Conservation (phyloP, 2,113 vertebrate genomes). For the Leiothrix lutea region DNA sequence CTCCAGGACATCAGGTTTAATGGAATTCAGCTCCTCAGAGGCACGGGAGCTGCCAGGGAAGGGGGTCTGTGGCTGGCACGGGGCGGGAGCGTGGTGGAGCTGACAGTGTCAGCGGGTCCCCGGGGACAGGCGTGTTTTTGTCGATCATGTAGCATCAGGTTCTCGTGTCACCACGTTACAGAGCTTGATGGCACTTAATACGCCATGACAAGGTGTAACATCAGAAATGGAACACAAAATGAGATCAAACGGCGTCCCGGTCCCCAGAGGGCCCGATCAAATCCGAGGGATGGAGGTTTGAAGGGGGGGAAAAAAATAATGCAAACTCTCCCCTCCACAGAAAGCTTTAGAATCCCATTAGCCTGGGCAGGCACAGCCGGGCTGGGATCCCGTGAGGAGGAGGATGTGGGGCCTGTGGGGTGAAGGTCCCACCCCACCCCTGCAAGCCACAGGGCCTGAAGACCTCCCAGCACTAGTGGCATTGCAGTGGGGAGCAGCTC, state of each 20-base stretch:
- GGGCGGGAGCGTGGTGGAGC: not conserved
- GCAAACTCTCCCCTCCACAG: not conserved
- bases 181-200: conserved; percentile 57
- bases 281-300: conserved; percentile 32
- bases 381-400: accelerated
- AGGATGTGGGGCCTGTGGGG: not conserved
- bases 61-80: not conserved
- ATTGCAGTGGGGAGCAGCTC: not conserved
- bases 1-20: conserved; percentile 39
- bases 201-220: conserved; percentile 66
- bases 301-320: not conserved
- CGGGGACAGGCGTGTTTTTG: not conserved
- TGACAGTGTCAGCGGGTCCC: conserved; percentile 43
- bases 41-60: not conserved
- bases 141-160: conserved; percentile 51
- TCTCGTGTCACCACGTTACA: conserved; percentile 16
- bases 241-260: conserved; percentile 44
- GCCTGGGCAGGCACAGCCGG: not conserved
- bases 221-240: conserved; percentile 57
- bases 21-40: not conserved
- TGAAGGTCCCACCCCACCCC: not conserved
- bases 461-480: not conserved
- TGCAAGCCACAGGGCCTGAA: not conserved
- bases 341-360: not conserved
- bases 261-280: conserved; percentile 40